Conservation (phyloP, 2,888 invertebrate genomes). For the Spisula solida region DNA sequence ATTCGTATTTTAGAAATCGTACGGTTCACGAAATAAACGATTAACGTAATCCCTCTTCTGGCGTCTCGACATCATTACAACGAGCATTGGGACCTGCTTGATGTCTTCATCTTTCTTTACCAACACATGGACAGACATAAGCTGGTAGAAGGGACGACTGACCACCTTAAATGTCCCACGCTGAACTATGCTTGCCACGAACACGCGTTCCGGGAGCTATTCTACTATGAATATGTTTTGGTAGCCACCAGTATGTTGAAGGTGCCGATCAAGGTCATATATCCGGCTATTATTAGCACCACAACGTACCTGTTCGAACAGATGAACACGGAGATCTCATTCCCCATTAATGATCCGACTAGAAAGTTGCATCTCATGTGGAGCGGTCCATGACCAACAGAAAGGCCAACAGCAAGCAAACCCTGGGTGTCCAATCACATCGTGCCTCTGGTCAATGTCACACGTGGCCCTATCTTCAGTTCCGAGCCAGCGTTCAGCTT, state of each 20-base stretch:
- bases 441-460: background rate
- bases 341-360: background rate
- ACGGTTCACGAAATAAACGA: too few relatives aligned
- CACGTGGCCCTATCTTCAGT: background rate
- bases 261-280: background rate
- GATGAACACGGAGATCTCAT: background rate
- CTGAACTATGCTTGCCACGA: too few relatives aligned
- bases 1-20: too few relatives aligned
- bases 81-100: constrained; percentile 44
- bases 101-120: constrained; percentile 31
- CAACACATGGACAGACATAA: constrained; percentile 20
- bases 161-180: constrained; percentile 41
- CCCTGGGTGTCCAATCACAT: background rate
- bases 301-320: background rate
- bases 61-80: constrained; percentile 38
- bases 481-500: background rate
- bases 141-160: constrained; percentile 36
- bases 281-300: background rate
- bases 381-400: background rate
- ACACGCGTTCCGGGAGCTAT: too few relatives aligned
- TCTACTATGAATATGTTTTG: background rate
- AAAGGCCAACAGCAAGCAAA: background rate
- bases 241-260: background rate
- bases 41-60: constrained; percentile 36
- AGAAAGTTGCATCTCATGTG: background rate